Evolutionary conservation across 2,888 invertebrate genomes (phyloP).

Genomic region (Brassicogethes aeneus): DNA sequence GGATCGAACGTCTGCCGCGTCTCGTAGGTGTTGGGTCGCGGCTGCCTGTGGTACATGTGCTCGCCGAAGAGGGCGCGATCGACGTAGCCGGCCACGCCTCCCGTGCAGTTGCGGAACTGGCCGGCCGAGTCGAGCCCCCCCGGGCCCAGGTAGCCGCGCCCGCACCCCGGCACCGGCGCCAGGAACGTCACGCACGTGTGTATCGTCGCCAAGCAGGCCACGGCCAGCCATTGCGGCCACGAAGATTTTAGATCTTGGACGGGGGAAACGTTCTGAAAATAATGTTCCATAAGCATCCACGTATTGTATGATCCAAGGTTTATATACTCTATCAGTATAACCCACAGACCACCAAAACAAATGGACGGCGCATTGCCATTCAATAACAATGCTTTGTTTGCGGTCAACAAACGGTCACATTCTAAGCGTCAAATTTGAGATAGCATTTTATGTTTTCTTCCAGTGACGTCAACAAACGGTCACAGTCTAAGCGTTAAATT

Average conservation of each 20-base stretch:
- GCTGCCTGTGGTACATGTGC: conserved; percentile 57
- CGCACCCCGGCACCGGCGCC: conserved; percentile 66
- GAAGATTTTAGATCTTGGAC: conserved; percentile 54
- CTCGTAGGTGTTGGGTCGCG: conserved; percentile 49
- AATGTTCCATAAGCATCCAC: conserved; percentile 6
- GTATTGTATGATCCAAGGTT: too few relatives aligned
- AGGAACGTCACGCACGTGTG: conserved; percentile 62
- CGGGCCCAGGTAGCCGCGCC: conserved; percentile 73
- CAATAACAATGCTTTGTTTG: too few relatives aligned
- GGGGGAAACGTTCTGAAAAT: conserved; percentile 38
- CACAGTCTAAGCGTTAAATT: too few relatives aligned
- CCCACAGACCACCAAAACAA: background rate
- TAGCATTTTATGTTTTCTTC: too few relatives aligned
- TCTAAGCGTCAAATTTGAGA: too few relatives aligned
- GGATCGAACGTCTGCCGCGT: conserved; percentile 62
- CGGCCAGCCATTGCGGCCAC: conserved; percentile 67
- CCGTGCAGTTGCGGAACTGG: conserved; percentile 62
- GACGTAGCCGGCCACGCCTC: conserved; percentile 75
- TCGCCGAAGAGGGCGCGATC: conserved; percentile 57
- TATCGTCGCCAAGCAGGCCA: conserved; percentile 48
- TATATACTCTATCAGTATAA: background rate
- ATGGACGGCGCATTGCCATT: too few relatives aligned
- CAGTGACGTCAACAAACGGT: too few relatives aligned
- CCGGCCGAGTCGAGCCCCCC: conserved; percentile 61
- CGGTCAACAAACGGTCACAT: too few relatives aligned